A percentile compares a stretch with the other conserved stretches of the same genome.
Conservation (phyloP, 2,888 invertebrate genomes). For the Ophion ventricosus region DNA sequence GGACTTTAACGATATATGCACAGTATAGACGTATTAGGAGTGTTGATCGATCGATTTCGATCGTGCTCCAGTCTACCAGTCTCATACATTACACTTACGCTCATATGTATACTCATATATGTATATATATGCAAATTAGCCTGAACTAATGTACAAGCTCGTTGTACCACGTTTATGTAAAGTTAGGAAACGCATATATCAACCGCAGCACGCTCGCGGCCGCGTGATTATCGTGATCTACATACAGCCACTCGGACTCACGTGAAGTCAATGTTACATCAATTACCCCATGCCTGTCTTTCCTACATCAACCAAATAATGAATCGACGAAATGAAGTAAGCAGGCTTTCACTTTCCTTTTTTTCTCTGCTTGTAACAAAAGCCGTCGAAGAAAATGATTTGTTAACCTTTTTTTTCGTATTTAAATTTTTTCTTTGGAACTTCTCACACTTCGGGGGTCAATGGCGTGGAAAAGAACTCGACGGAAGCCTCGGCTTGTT, state of each 20-base stretch:
- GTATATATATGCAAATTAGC: neutral
- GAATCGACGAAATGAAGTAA: too few relatives aligned
- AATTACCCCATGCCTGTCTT: slow-evolving; percentile 25
- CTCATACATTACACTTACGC: neutral
- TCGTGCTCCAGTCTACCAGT: neutral
- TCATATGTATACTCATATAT: neutral
- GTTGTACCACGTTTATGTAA: neutral
- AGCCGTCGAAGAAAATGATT: too few relatives aligned
- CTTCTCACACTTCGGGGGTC: too few relatives aligned
- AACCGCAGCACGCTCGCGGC: slow-evolving; percentile 43
- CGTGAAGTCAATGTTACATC: slow-evolving; percentile 27
- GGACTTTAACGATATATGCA: too few relatives aligned
- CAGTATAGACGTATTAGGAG: too few relatives aligned
- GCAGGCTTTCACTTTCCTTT: too few relatives aligned
- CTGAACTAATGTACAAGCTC: neutral
- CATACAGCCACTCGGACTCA: slow-evolving; percentile 11
- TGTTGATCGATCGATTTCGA: slow-evolving; percentile 12
- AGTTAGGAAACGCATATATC: slow-evolving; percentile 30
- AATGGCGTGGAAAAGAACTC: too few relatives aligned
- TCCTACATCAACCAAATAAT: neutral
- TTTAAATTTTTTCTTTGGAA: too few relatives aligned
- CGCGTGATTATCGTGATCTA: slow-evolving; percentile 45
- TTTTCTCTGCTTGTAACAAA: too few relatives aligned
- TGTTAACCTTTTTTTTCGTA: too few relatives aligned
- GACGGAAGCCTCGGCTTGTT: too few relatives aligned